Conservation (phyloP, 2,888 invertebrate genomes). For the Lasiommata megera region DNA sequence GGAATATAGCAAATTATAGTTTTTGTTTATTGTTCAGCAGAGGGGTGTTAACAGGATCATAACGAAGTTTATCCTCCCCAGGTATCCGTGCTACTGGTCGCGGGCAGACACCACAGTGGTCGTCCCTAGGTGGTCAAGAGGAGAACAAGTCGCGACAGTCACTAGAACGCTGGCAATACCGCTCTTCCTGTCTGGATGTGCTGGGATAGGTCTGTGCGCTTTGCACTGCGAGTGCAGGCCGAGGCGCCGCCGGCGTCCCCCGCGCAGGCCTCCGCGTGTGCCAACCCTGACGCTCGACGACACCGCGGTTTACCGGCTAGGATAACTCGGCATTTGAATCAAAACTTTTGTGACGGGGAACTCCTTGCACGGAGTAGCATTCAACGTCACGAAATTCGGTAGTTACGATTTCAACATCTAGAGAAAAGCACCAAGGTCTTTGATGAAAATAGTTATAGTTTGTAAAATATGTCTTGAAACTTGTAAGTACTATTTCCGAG, state of each 20-base stretch:
- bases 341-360: background rate
- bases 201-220: constrained; percentile 91
- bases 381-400: too few relatives aligned
- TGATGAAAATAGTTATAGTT: too few relatives aligned
- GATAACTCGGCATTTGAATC: constrained; percentile 35
- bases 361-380: too few relatives aligned
- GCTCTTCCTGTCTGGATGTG: constrained; percentile 90
- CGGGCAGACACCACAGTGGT: constrained; percentile 91
- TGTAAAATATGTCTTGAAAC: too few relatives aligned
- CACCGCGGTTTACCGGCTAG: constrained; percentile 69
- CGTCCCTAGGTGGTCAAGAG: constrained; percentile 90
- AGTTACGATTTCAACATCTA: too few relatives aligned
- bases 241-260: constrained; percentile 84
- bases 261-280: constrained; percentile 83
- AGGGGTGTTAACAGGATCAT: too few relatives aligned
- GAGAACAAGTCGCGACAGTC: constrained; percentile 90
- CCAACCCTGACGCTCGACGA: constrained; percentile 81
- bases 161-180: constrained; percentile 92
- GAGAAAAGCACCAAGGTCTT: too few relatives aligned
- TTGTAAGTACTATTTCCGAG: too few relatives aligned
- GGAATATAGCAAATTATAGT: too few relatives aligned
- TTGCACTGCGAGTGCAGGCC: constrained; percentile 93
- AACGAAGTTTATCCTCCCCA: too few relatives aligned
- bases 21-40: too few relatives aligned
- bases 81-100: constrained; percentile 86